phyloP scores from a whole-genome alignment of 2,888 invertebrate genomes.

The Caenorhabditis sp. region DNA sequence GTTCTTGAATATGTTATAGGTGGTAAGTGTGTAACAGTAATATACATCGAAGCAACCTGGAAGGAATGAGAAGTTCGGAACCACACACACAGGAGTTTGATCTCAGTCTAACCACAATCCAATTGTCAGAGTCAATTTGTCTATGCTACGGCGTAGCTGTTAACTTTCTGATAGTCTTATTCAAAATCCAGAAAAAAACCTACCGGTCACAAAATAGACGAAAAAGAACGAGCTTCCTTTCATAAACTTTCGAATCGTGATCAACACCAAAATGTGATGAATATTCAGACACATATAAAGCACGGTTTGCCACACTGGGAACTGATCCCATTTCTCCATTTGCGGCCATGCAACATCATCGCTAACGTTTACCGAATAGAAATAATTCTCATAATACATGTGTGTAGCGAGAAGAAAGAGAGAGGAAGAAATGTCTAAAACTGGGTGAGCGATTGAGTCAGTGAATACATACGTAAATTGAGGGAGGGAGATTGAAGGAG shows the following conservation, averaged over 20 bases:
- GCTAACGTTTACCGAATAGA: conserved; percentile 45
- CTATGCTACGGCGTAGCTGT: too few species aligned
- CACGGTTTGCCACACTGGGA: conserved; percentile 36
- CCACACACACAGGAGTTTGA: neutral
- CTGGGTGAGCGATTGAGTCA: neutral
- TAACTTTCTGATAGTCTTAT: neutral
- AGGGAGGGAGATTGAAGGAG: neutral
- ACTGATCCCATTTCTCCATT: conserved; percentile 50
- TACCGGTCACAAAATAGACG: conserved; percentile 51
- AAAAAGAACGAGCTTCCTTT: conserved; percentile 58
- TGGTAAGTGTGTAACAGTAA: conserved; percentile 56
- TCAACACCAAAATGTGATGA: conserved; percentile 53
- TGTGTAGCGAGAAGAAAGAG: neutral
- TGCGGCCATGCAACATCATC: conserved; percentile 40
- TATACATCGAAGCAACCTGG: conserved; percentile 58
- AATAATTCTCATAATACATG: conserved; percentile 55
- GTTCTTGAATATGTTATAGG: conserved; percentile 59
- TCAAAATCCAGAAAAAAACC: neutral
- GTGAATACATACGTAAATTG: neutral
- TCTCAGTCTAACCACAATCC: too few species aligned
- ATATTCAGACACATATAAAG: conserved; percentile 57
- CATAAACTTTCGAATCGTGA: conserved; percentile 47
- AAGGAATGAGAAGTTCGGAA: neutral
- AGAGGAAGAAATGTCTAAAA: neutral
- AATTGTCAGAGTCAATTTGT: too few species aligned